These are phyloP conservation scores for Hypsopygia costalis DNA, from an alignment of 2,888 invertebrate species.

Conservation along the genomic window DNA sequence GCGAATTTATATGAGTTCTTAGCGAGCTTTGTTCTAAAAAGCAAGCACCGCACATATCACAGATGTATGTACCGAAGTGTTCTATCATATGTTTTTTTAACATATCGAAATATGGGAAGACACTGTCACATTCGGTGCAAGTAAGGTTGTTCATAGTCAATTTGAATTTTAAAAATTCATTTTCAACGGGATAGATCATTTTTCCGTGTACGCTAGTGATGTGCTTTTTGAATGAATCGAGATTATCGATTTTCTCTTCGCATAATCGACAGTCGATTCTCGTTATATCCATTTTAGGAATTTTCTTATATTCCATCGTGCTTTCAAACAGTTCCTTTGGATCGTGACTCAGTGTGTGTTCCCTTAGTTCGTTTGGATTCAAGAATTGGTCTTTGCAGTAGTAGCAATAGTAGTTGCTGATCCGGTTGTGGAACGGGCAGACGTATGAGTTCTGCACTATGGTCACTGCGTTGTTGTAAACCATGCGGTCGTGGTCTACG, in stretches of 20 bases:
- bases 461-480: slow-evolving; percentile 45
- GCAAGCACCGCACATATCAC: slow-evolving; percentile 65
- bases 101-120: slow-evolving; percentile 58
- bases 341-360: slow-evolving; percentile 56
- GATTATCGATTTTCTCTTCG: slow-evolving; percentile 26
- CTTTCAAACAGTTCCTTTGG: slow-evolving; percentile 44
- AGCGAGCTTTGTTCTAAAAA: slow-evolving; percentile 71
- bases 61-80: slow-evolving; percentile 63
- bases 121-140: slow-evolving; percentile 55
- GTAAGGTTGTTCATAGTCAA: slow-evolving; percentile 47
- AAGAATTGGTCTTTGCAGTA: slow-evolving; percentile 66
- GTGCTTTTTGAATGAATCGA: slow-evolving; percentile 41
- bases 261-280: slow-evolving; percentile 46
- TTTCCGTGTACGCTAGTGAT: slow-evolving; percentile 40
- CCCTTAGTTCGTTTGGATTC: slow-evolving; percentile 53
- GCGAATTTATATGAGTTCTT: slow-evolving; percentile 55
- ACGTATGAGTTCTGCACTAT: slow-evolving; percentile 59
- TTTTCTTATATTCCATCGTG: slow-evolving; percentile 54
- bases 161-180: slow-evolving; percentile 60
- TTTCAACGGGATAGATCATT: slow-evolving; percentile 38
- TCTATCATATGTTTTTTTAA: slow-evolving; percentile 65
- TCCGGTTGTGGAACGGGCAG: slow-evolving; percentile 58
- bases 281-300: slow-evolving; percentile 62
- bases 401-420: slow-evolving; percentile 66
- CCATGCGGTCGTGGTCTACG: slow-evolving; percentile 51